These are phyloP conservation scores for Schizopygopsis pylzovi DNA, from an alignment of 2,797 vertebrate genomes.

Conservation along the genomic window DNA sequence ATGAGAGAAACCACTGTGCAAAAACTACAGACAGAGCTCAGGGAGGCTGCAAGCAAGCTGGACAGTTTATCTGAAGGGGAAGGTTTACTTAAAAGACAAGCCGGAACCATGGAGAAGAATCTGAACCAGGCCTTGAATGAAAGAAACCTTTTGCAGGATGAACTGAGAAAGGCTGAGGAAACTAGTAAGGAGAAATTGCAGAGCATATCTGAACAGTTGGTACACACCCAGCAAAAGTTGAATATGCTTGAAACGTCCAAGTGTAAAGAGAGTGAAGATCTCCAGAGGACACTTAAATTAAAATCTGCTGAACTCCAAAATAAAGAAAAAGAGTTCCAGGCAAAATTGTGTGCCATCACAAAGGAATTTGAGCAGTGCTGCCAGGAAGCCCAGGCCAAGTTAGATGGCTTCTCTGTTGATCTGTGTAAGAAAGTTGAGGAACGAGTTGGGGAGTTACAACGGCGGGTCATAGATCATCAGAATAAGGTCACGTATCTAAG, in stretches of 20 bases:
- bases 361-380: slow-evolving; percentile 77
- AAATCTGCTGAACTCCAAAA: slow-evolving; percentile 72
- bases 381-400: slow-evolving; percentile 75
- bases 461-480: slow-evolving; percentile 79
- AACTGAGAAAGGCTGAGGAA: slow-evolving; percentile 76
- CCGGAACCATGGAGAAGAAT: slow-evolving; percentile 83
- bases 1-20: slow-evolving; percentile 79
- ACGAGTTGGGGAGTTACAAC: slow-evolving; percentile 73
- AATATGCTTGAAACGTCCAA: slow-evolving; percentile 73
- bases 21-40: slow-evolving; percentile 86
- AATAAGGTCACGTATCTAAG: slow-evolving; percentile 74
- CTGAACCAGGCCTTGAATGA: slow-evolving; percentile 82
- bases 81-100: slow-evolving; percentile 79
- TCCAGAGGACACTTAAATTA: slow-evolving; percentile 79
- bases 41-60: slow-evolving; percentile 77
- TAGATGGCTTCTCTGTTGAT: slow-evolving; percentile 78
- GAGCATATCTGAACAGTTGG: slow-evolving; percentile 75
- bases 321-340: slow-evolving; percentile 79
- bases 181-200: slow-evolving; percentile 75
- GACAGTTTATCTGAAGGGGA: slow-evolving; percentile 79
- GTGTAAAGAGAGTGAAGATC: slow-evolving; percentile 76
- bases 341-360: slow-evolving; percentile 69
- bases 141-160: slow-evolving; percentile 80
- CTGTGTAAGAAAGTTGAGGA: slow-evolving; percentile 78
- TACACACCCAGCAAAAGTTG: slow-evolving; percentile 77